A percentile compares a stretch with the other conserved stretches of the same genome.
These are phyloP conservation scores for Perizoma affinitatum DNA, from an alignment of 2,888 invertebrate genomes.

Conservation along the genomic window DNA sequence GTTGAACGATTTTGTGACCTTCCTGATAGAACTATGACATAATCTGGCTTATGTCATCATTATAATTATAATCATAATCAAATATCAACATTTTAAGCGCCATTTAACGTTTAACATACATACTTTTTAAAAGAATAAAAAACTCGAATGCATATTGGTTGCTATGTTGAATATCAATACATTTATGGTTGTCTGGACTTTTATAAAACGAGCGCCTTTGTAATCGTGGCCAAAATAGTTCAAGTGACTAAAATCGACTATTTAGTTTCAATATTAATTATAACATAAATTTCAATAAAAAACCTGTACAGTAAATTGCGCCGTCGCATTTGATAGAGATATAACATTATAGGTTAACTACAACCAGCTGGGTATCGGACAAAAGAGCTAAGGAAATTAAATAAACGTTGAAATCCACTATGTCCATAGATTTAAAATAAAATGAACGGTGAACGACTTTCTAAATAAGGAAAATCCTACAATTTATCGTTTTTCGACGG, in stretches of 20 bases:
- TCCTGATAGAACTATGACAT: conserved; percentile 5
- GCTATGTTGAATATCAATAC: too few relatives aligned
- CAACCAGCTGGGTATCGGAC: conserved; percentile 13
- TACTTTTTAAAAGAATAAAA: too few relatives aligned
- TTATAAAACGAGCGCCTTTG: too few relatives aligned
- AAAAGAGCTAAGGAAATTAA: conserved; percentile 17
- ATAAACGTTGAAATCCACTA: conserved; percentile 14
- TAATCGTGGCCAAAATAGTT: too few relatives aligned
- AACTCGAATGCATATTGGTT: too few relatives aligned
- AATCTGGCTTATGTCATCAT: conserved; percentile 23
- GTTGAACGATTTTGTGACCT: conserved; percentile 27
- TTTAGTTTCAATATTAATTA: too few relatives aligned
- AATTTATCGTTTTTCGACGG: conserved; percentile 59
- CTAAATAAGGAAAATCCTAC: conserved; percentile 63
- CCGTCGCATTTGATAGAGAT: too few relatives aligned
- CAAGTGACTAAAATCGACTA: too few relatives aligned
- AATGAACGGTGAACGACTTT: conserved; percentile 56
- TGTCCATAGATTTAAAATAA: conserved; percentile 13
- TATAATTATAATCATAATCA: conserved; percentile 6
- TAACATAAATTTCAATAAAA: too few relatives aligned
- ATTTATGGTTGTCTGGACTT: too few relatives aligned
- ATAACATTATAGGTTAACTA: neutral
- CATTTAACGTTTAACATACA: neutral
- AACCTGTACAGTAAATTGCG: too few relatives aligned
- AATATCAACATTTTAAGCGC: conserved; percentile 22